phyloP scores from a whole-genome alignment of 2,113 vertebrate genomes.

The Phyllostomus hastatus region DNA sequence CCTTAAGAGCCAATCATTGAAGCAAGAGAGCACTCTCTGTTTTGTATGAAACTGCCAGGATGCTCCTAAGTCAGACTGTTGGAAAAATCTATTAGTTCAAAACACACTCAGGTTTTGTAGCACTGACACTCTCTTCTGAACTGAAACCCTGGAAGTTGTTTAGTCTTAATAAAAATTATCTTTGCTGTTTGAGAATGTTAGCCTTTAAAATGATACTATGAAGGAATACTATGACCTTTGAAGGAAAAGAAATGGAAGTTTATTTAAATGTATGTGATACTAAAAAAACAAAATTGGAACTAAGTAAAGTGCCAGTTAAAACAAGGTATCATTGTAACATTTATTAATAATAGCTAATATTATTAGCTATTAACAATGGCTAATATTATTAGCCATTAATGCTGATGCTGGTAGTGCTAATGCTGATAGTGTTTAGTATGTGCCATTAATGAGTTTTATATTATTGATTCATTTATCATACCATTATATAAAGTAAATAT shows the following conservation, averaged over 20 bases:
- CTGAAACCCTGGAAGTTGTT: background rate
- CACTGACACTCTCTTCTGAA: background rate
- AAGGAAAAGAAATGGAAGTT: background rate
- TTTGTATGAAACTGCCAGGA: slow-evolving; percentile 13
- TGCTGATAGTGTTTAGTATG: background rate
- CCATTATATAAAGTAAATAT: background rate
- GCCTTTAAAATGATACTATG: slow-evolving; percentile 4
- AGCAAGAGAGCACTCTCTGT: background rate
- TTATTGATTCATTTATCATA: background rate
- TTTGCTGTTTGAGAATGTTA: slow-evolving; percentile 30
- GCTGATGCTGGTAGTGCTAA: background rate
- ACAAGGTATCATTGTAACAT: background rate
- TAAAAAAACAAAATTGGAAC: background rate
- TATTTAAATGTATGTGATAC: slow-evolving; percentile 4
- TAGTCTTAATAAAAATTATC: slow-evolving; percentile 27
- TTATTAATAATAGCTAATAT: background rate
- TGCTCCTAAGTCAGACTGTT: slow-evolving; percentile 2
- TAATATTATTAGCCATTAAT: no score
- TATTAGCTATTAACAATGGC: no score
- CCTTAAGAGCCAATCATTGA: slow-evolving; percentile 51
- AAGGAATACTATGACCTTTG: background rate
- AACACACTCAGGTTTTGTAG: slow-evolving; percentile 22
- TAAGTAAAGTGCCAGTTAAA: background rate
- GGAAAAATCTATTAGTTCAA: background rate
- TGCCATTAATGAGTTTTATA: background rate